A percentile compares a stretch with the other conserved stretches of the same genome.
These are phyloP conservation scores for Aeoliscus strigatus DNA, from an alignment of 2,797 vertebrate species.

Conservation along the genomic window DNA sequence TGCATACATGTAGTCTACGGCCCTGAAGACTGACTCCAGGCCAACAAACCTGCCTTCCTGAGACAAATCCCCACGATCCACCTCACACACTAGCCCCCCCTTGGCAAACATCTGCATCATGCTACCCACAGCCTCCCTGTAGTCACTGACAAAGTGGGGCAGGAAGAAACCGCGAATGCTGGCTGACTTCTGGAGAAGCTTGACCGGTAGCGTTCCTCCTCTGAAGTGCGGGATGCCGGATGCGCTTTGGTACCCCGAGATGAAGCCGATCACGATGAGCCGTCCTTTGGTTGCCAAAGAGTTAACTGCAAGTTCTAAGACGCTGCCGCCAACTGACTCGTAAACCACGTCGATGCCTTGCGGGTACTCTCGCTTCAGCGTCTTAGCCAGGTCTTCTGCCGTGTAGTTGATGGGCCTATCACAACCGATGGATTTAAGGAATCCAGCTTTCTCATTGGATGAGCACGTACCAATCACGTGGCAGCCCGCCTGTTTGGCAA, in stretches of 20 bases:
- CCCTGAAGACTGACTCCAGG: conserved; percentile 86
- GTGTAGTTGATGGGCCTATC: conserved; percentile 86
- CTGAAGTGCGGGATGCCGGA: conserved; percentile 76
- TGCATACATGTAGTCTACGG: conserved; percentile 90
- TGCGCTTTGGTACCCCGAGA: conserved; percentile 84
- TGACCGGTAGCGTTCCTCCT: conserved; percentile 77
- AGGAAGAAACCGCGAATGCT: conserved; percentile 88
- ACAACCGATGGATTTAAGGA: conserved; percentile 87
- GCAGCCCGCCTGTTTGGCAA: conserved; percentile 86
- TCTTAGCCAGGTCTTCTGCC: conserved; percentile 72
- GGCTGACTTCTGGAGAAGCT: conserved; percentile 86
- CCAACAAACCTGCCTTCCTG: conserved; percentile 81
- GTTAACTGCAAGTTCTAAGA: conserved; percentile 83
- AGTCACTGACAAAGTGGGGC: conserved; percentile 81
- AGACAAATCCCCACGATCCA: conserved; percentile 80
- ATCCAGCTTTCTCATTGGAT: conserved; percentile 81
- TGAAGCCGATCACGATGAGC: conserved; percentile 87
- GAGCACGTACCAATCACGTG: conserved; percentile 91
- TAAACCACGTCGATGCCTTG: conserved; percentile 86
- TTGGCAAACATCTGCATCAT: conserved; percentile 78
- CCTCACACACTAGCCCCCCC: conserved; percentile 82
- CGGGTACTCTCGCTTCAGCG: conserved; percentile 80
- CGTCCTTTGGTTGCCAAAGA: conserved; percentile 79
- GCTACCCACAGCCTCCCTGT: conserved; percentile 75
- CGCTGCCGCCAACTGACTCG: conserved; percentile 82